Conservation (phyloP, 2,797 vertebrate genomes). For the Schizopygopsis pylzovi region DNA sequence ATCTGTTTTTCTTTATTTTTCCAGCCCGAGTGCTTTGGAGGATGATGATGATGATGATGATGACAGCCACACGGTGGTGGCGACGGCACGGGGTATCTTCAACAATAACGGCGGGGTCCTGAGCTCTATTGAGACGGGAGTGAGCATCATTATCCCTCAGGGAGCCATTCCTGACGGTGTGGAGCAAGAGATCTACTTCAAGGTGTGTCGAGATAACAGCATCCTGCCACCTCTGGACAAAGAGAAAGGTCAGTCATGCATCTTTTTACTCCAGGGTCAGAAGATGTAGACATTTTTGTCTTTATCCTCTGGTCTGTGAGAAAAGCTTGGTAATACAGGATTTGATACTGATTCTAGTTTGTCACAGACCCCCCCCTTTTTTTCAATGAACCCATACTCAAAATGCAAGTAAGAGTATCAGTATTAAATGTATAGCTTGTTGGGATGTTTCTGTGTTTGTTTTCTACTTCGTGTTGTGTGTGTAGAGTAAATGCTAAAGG, state of each 20-base stretch:
- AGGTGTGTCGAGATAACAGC: slow-evolving; percentile 87
- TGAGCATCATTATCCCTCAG: slow-evolving; percentile 98
- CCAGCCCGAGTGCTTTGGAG: slow-evolving; percentile 91
- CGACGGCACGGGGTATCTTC: slow-evolving; percentile 95
- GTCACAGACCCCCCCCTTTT: neutral
- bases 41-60: slow-evolving; percentile 97
- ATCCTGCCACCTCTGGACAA: slow-evolving; percentile 98
- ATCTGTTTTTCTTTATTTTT: neutral
- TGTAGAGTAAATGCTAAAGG: neutral
- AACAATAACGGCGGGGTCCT: slow-evolving; percentile 98
- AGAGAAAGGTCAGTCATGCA: slow-evolving; percentile 88
- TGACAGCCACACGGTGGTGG: slow-evolving; percentile 96
- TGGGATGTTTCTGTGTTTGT: neutral
- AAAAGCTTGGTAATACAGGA: neutral
- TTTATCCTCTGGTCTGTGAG: neutral
- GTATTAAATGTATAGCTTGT: neutral
- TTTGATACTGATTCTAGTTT: neutral
- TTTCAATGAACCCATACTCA: neutral
- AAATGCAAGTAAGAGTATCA: neutral
- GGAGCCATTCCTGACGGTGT: slow-evolving; percentile 93
- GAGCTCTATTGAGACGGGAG: slow-evolving; percentile 98
- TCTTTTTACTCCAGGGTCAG: neutral
- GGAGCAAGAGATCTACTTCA: slow-evolving; percentile 91
- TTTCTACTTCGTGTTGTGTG: neutral
- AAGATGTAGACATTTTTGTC: neutral